Base-by-base conservation (phyloP, 35 echinoderm and acorn worm species). In the Diadema setosum region DNA sequence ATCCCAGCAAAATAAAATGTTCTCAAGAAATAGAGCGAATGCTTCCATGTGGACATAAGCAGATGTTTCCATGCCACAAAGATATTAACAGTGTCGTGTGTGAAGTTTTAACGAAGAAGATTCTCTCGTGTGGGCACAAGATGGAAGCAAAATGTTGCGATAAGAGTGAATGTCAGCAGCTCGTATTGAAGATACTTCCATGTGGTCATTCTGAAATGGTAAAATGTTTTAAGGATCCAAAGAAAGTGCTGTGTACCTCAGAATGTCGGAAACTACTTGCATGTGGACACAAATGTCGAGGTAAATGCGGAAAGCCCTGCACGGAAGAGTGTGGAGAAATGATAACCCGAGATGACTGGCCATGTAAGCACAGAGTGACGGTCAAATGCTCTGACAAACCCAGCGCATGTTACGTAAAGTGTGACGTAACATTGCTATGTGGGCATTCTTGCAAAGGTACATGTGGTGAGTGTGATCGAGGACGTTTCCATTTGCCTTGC, bases 291-390 rank as follows among this genome's bases (percentile, higher is more conserved):
- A 49, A 24, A 0, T 92, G 83, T 49, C 7, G 35, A 3, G 70
- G 75, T 31, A 65, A 36, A 3, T 87, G 90, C 43, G 42, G 84
- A 36, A 24, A 43, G 34, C 30, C 64, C 17, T 91, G 89, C 43
- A 5, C 21, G 17, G 60, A 39, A 14, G 15, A 48, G 12, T 81
- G 85, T 24, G 6, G 39, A 37, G 63, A n/a, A 17, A 27, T 46
- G 15, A 39, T 42, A 21, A 25, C 30, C 26, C 74, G 80, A 42
- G 29, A 3, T 3, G 85, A 88, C 63, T 85, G 82, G 32, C 85
- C 81, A 23, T 98, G 96, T 92, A 85, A 85, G n/a, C 96, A 98
- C 55, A 65, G 61, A 73, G 92, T 81, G 37, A 69, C 39, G 18
- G 81, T 81, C 2, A 83, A 86, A 58, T 98, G 96, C 64, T 67